Percentiles rank a stretch among this genome's conserved stretches.
These are phyloP conservation scores for Onychomys arenicola DNA, from an alignment of 2,797 vertebrate genomes.

Conservation along the genomic window DNA sequence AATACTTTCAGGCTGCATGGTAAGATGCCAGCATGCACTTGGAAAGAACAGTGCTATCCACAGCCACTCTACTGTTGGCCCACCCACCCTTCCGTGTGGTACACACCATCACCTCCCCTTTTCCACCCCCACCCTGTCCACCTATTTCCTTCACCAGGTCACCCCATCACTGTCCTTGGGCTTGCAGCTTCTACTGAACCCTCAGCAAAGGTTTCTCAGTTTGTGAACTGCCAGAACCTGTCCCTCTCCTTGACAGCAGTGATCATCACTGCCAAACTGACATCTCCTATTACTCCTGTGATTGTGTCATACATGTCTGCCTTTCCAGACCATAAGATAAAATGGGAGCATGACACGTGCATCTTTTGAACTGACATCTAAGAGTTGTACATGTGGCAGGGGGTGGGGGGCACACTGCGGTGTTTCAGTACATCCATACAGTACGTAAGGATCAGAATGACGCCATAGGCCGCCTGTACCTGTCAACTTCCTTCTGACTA, in stretches of 20 bases:
- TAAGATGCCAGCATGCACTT: not conserved
- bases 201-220: not conserved
- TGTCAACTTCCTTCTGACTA: not conserved
- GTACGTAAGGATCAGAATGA: not conserved
- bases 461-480: not conserved
- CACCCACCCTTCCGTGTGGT: not conserved
- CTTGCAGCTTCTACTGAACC: not conserved
- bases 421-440: not conserved
- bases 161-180: no score
- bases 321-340: not conserved
- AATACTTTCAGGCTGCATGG: not conserved
- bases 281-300: not conserved
- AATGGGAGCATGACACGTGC: not conserved
- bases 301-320: not conserved
- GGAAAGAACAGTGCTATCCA: not conserved
- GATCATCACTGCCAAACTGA: not conserved
- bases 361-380: not conserved
- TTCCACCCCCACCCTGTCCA: not conserved
- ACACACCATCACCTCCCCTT: not conserved
- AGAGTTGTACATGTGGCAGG: not conserved
- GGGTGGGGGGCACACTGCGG: no score
- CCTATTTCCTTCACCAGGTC: not conserved
- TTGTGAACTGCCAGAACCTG: not conserved
- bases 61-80: not conserved
- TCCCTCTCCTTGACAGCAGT: not conserved